A percentile compares a stretch with the other conserved stretches of the same genome.
phyloP scores from a whole-genome alignment of 2,113 vertebrate genomes.

The Plotosus lineatus region DNA sequence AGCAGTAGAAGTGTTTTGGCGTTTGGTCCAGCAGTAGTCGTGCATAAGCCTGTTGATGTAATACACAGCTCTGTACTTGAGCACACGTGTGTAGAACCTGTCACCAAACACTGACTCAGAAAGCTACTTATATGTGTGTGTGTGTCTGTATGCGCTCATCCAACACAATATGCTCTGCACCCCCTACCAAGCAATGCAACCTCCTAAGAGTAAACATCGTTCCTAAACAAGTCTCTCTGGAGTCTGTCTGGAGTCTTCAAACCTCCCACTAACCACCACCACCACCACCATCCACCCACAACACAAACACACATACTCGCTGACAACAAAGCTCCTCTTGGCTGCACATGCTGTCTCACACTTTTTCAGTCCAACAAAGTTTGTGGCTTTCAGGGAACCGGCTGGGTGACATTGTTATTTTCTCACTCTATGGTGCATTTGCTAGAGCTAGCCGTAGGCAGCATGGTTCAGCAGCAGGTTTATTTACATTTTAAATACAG shows the following conservation, averaged over 20 bases:
- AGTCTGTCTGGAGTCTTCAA: background rate
- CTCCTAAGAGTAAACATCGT: slow-evolving; percentile 22
- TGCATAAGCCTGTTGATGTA: slow-evolving; percentile 22
- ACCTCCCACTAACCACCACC: background rate
- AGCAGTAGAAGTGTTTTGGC: slow-evolving; percentile 7
- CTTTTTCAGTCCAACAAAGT: slow-evolving; percentile 40
- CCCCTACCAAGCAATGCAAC: slow-evolving; percentile 24
- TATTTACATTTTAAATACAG: slow-evolving; percentile 52
- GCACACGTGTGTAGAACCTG: slow-evolving; percentile 16
- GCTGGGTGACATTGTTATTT: slow-evolving; percentile 11
- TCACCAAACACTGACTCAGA: slow-evolving; percentile 10
- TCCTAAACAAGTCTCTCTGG: slow-evolving; percentile 24
- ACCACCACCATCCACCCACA: background rate
- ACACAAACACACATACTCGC: background rate
- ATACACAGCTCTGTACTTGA: slow-evolving; percentile 36
- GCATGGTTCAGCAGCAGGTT: slow-evolving; percentile 18
- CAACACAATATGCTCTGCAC: slow-evolving; percentile 1
- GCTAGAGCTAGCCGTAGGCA: slow-evolving; percentile 15
- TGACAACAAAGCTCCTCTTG: background rate
- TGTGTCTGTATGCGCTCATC: background rate
- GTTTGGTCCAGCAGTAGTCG: slow-evolving; percentile 2
- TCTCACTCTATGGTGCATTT: background rate
- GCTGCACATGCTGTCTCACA: slow-evolving; percentile 10
- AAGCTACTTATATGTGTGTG: slow-evolving; percentile 2
- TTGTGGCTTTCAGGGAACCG: background rate